A percentile compares a stretch with the other conserved stretches of the same genome.
Evolutionary conservation across 2,888 invertebrate genomes (phyloP).

Genomic region (Emesis furor): DNA sequence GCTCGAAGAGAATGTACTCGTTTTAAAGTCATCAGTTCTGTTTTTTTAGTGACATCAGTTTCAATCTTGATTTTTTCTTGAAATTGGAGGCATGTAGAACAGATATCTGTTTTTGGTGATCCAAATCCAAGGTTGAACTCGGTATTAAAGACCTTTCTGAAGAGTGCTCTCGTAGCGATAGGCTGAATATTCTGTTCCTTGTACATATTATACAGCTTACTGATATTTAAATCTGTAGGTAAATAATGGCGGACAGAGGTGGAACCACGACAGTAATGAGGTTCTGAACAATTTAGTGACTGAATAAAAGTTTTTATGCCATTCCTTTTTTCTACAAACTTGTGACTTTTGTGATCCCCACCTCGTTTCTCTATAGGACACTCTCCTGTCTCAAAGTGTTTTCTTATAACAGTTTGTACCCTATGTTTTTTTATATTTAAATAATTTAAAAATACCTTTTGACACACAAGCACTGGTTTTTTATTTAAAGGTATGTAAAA

Average conservation of each 20-base stretch:
- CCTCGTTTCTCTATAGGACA: constrained; percentile 11
- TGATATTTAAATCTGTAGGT: constrained; percentile 23
- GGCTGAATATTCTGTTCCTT: constrained; percentile 23
- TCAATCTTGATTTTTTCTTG: constrained; percentile 72
- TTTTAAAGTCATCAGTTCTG: constrained; percentile 64
- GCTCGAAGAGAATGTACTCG: constrained; percentile 68
- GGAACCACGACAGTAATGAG: constrained; percentile 18
- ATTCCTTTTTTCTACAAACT: constrained; percentile 14
- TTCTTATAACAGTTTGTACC: constrained; percentile 16
- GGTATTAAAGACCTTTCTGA: constrained; percentile 31
- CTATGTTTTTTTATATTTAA: constrained; percentile 28
- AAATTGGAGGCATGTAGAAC: constrained; percentile 50
- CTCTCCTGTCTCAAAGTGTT: constrained; percentile 20
- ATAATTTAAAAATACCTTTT: constrained; percentile 31
- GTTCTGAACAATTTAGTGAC: constrained; percentile 11
- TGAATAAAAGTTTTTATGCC: constrained; percentile 12
- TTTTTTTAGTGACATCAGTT: constrained; percentile 66
- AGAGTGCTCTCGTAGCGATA: constrained; percentile 3
- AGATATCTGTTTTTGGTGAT: constrained; percentile 57
- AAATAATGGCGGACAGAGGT: background rate
- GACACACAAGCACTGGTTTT: constrained; percentile 27
- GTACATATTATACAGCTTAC: constrained; percentile 22
- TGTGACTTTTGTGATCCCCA: constrained; percentile 27
- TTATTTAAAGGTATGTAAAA: constrained; percentile 30
- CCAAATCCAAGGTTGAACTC: constrained; percentile 57